A percentile compares a stretch with the other conserved stretches of the same genome.
Evolutionary conservation across 2,888 invertebrate genomes (phyloP).

Genomic region (Pseudococcus viburni): DNA sequence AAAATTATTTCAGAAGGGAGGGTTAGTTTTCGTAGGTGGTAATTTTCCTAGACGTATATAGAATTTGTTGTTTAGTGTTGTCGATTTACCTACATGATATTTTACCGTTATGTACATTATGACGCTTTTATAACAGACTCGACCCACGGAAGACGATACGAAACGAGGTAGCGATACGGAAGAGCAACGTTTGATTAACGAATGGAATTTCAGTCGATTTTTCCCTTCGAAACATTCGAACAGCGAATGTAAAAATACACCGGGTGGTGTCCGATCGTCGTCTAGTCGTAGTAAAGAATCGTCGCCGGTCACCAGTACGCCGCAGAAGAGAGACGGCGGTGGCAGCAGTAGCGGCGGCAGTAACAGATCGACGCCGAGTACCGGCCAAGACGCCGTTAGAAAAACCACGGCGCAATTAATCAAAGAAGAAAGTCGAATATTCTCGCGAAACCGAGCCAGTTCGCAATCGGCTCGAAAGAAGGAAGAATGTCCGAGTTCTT

Average conservation of each 20-base stretch:
- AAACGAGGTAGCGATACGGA: constrained; percentile 75
- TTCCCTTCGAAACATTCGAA: constrained; percentile 74
- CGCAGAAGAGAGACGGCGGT: neutral
- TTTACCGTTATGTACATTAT: constrained; percentile 27
- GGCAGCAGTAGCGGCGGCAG: neutral
- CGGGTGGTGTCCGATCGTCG: neutral
- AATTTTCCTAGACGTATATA: neutral
- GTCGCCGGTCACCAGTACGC: constrained; percentile 1
- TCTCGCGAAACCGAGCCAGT: neutral
- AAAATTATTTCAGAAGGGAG: neutral
- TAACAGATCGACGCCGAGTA: neutral
- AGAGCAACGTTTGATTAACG: constrained; percentile 85
- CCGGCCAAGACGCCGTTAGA: neutral
- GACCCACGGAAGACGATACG: constrained; percentile 51
- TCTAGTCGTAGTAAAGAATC: constrained; percentile 1
- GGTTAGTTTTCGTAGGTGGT: constrained; percentile 6
- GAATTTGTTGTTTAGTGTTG: neutral
- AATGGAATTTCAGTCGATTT: constrained; percentile 90
- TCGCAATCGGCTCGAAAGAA: constrained; percentile 42
- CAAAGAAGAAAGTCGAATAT: constrained; percentile 32
- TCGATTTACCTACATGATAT: neutral
- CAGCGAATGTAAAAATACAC: constrained; percentile 2
- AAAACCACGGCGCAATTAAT: neutral
- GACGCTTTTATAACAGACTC: constrained; percentile 57
- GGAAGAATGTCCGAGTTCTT: neutral